phyloP scores from a whole-genome alignment of 1,140 invertebrate genomes.

The Zaprionus camerounensis region DNA sequence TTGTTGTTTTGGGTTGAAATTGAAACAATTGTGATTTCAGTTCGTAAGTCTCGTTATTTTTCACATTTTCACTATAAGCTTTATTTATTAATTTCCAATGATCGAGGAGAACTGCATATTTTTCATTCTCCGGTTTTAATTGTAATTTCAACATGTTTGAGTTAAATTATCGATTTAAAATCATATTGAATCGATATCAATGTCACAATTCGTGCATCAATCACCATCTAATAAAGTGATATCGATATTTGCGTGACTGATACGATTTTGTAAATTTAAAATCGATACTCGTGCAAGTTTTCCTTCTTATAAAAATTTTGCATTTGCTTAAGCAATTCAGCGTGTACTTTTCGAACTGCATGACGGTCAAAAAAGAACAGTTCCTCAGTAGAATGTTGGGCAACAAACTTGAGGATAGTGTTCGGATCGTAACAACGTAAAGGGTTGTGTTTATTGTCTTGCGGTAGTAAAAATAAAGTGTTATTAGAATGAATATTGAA shows the following conservation, averaged over 20 bases:
- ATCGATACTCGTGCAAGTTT: neutral
- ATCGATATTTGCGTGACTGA: neutral
- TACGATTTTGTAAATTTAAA: neutral
- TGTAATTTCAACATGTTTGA: slow-evolving; percentile 54
- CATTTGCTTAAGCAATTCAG: slow-evolving; percentile 26
- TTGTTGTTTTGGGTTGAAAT: slow-evolving; percentile 41
- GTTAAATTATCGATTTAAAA: slow-evolving; percentile 5
- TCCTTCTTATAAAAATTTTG: slow-evolving; percentile 13
- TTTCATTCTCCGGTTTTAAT: slow-evolving; percentile 20
- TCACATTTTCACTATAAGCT: slow-evolving; percentile 32
- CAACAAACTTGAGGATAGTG: slow-evolving; percentile 16
- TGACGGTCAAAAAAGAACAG: slow-evolving; percentile 28
- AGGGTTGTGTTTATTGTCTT: slow-evolving; percentile 19
- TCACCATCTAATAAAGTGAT: neutral
- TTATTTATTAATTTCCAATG: slow-evolving; percentile 67
- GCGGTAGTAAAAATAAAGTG: slow-evolving; percentile 21
- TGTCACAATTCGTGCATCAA: neutral
- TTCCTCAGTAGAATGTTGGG: slow-evolving; percentile 31
- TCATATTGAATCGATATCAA: neutral
- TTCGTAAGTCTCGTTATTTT: slow-evolving; percentile 24
- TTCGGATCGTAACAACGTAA: slow-evolving; percentile 9
- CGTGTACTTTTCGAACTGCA: slow-evolving; percentile 17
- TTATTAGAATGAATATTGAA: slow-evolving; percentile 22
- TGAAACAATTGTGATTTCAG: slow-evolving; percentile 56
- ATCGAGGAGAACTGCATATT: slow-evolving; percentile 55